These are phyloP conservation scores for Actenoides lindsayi DNA, from an alignment of 2,113 vertebrate species.

Conservation along the genomic window DNA sequence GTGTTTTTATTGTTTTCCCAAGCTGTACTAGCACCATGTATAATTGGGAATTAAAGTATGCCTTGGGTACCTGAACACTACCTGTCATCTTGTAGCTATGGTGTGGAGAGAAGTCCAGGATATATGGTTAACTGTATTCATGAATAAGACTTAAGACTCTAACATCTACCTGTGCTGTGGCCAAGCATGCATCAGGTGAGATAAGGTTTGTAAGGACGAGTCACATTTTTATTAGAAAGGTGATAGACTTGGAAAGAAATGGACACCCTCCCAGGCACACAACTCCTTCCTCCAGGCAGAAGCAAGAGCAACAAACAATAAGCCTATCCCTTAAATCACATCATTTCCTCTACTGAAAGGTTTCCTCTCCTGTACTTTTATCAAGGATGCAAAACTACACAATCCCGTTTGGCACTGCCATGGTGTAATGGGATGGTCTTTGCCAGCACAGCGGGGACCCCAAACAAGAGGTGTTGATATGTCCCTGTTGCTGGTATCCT, in stretches of 20 bases:
- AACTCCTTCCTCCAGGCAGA: neutral
- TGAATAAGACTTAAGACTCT: neutral
- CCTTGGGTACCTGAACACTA: neutral
- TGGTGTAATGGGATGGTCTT: neutral
- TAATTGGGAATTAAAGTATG: neutral
- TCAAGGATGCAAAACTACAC: neutral
- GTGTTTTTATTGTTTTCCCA: neutral
- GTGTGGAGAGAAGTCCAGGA: neutral
- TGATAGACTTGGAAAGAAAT: neutral
- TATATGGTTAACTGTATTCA: neutral
- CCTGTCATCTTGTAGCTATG: accelerated
- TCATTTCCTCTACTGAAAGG: neutral
- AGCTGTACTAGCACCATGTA: neutral
- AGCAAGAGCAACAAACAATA: neutral
- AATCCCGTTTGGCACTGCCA: neutral
- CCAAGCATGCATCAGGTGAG: neutral
- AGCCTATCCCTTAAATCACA: neutral
- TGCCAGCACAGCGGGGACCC: neutral
- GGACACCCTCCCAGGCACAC: neutral
- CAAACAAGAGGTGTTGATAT: neutral
- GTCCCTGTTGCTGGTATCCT: neutral
- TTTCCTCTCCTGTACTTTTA: neutral
- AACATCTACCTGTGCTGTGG: neutral
- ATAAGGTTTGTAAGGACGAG: neutral
- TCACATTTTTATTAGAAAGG: neutral